Evolutionary conservation across 1,140 invertebrate species (phyloP).

Genomic region (Rhysida immarginata): DNA sequence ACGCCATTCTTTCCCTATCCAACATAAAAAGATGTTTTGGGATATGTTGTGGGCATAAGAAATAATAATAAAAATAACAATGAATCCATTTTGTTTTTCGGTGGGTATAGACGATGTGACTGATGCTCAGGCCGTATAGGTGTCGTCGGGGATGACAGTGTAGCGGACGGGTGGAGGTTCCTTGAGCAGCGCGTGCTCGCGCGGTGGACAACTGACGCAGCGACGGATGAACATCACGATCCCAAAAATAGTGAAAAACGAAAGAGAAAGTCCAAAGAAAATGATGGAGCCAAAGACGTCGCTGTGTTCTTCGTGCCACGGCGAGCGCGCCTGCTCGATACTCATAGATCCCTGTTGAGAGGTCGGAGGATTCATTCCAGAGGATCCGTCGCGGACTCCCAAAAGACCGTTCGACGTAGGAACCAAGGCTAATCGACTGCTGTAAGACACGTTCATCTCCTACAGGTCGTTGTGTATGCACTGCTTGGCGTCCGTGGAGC

Average conservation of each 20-base stretch:
- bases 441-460: not conserved
- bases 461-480: not conserved
- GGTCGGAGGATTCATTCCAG: not conserved
- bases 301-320: not conserved
- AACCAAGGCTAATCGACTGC: not conserved
- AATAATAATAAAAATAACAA: no score
- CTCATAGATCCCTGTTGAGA: not conserved
- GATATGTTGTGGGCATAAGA: no score
- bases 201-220: slow-evolving; percentile 23
- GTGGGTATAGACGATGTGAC: not conserved
- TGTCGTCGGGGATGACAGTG: slow-evolving; percentile 20
- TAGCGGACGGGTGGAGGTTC: slow-evolving; percentile 20
- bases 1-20: no score
- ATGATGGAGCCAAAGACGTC: slow-evolving; percentile 17
- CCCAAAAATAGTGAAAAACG: slow-evolving; percentile 21
- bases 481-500: not conserved
- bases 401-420: not conserved
- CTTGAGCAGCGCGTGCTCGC: slow-evolving; percentile 15
- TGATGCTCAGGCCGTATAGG: not conserved
- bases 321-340: not conserved
- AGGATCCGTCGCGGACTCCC: no score
- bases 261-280: slow-evolving; percentile 22
- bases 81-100: no score
- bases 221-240: slow-evolving; percentile 21
- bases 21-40: no score